These are phyloP conservation scores for Dicycla oo DNA, from an alignment of 2,888 invertebrate species.

Conservation along the genomic window DNA sequence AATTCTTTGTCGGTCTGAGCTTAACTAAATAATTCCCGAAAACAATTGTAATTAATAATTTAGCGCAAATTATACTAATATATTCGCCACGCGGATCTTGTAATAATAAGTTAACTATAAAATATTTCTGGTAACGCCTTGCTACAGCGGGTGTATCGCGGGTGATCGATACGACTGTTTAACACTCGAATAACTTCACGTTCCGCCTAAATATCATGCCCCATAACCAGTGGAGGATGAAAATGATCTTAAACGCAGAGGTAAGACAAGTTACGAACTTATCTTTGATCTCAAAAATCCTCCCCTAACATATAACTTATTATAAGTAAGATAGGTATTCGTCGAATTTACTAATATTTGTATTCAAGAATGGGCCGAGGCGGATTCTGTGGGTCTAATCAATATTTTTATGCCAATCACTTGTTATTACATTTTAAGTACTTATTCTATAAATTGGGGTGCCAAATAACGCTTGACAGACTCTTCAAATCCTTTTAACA, in stretches of 20 bases:
- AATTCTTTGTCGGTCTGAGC: neutral
- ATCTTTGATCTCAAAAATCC: slow-evolving; percentile 44
- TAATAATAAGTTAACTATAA: slow-evolving; percentile 6
- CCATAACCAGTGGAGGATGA: slow-evolving; percentile 39
- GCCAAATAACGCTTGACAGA: slow-evolving; percentile 62
- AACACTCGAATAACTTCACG: slow-evolving; percentile 46
- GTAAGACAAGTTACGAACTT: slow-evolving; percentile 26
- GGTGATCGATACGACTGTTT: slow-evolving; percentile 10
- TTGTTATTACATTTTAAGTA: slow-evolving; percentile 24
- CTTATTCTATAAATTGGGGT: slow-evolving; percentile 37
- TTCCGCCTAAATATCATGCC: slow-evolving; percentile 54
- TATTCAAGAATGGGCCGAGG: slow-evolving; percentile 28
- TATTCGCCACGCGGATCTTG: neutral
- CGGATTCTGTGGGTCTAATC: slow-evolving; percentile 21
- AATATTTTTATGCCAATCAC: slow-evolving; percentile 24
- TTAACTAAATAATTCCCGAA: neutral
- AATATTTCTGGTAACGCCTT: slow-evolving; percentile 17
- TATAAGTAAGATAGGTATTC: slow-evolving; percentile 32
- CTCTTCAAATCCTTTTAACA: slow-evolving; percentile 30
- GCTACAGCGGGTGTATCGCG: slow-evolving; percentile 16
- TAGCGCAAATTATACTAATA: slow-evolving; percentile 26
- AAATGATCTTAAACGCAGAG: slow-evolving; percentile 30
- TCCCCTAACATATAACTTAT: slow-evolving; percentile 27
- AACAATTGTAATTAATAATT: slow-evolving; percentile 5
- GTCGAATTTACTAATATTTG: slow-evolving; percentile 50